Percentiles rank a stretch among this genome's conserved stretches.
phyloP scores from a whole-genome alignment of 2,797 vertebrate species.

The Rhabdophis nuchalis region DNA sequence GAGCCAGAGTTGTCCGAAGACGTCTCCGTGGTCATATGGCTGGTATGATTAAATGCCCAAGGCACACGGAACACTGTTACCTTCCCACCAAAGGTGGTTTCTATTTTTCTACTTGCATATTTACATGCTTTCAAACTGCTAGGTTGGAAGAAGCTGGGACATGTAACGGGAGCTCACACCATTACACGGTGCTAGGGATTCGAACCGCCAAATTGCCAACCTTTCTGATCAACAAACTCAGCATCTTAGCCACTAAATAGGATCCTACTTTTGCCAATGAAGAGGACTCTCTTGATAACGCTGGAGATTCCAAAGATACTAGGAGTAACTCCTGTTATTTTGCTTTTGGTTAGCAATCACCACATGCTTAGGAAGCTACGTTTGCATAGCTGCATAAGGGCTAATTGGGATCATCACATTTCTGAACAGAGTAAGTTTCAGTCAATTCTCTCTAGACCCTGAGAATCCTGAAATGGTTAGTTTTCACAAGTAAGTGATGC shows the following conservation, averaged over 20 bases:
- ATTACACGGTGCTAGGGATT: too few species aligned
- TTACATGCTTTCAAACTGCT: too few species aligned
- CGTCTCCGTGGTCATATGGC: too few species aligned
- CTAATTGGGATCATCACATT: background rate
- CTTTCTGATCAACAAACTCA: too few species aligned
- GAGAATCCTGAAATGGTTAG: slow-evolving; percentile 15
- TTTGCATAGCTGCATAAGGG: background rate
- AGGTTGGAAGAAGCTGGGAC: too few species aligned
- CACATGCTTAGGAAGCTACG: background rate
- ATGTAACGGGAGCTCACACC: too few species aligned
- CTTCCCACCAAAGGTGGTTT: too few species aligned
- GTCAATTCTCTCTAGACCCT: slow-evolving; percentile 24
- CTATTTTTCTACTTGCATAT: too few species aligned
- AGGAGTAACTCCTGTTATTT: background rate
- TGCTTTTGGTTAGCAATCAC: background rate
- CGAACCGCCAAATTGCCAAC: too few species aligned
- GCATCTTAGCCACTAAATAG: background rate
- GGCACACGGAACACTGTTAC: too few species aligned
- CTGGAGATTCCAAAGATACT: background rate
- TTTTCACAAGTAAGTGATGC: slow-evolving; percentile 38
- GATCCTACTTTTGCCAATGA: background rate
- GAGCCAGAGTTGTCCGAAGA: too few species aligned
- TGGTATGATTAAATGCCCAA: too few species aligned
- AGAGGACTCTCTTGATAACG: background rate
- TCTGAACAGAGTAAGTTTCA: background rate